Evolutionary conservation across 2,113 vertebrate species (phyloP).

Genomic region (Eolophus roseicapilla): DNA sequence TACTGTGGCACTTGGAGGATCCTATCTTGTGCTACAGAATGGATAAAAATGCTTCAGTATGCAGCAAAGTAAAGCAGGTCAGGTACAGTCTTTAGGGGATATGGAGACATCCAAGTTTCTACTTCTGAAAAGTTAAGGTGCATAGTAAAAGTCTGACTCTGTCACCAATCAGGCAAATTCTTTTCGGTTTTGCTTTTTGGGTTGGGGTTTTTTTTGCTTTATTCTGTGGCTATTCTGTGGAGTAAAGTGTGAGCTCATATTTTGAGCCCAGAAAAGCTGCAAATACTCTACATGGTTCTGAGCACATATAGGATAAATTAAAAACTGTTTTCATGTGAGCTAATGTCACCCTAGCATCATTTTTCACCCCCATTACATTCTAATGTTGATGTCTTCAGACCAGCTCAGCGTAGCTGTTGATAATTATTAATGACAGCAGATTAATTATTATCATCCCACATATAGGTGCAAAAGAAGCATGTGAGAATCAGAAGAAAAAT

Average conservation of each 20-base stretch:
- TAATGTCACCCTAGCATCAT: background rate
- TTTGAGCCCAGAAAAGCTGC: background rate
- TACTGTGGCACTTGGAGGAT: background rate
- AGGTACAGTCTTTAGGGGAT: background rate
- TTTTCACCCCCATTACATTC: background rate
- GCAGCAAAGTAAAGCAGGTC: constrained; percentile 30
- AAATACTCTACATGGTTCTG: background rate
- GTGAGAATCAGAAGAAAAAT: background rate
- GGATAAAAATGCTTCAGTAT: background rate
- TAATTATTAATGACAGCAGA: background rate
- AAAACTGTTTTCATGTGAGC: background rate
- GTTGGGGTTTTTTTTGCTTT: background rate
- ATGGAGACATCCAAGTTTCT: background rate
- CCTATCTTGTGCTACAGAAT: background rate
- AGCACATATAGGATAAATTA: background rate
- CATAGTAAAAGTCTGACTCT: background rate
- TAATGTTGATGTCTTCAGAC: background rate
- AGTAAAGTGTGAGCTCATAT: background rate
- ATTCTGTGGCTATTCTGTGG: background rate
- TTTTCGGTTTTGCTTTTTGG: background rate
- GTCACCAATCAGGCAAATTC: background rate
- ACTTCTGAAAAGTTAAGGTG: background rate
- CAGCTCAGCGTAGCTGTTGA: background rate
- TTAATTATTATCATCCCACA: background rate
- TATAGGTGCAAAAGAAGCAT: background rate